phyloP scores from a whole-genome alignment of 2,888 invertebrate genomes.

The Azorinus chamasolen region DNA sequence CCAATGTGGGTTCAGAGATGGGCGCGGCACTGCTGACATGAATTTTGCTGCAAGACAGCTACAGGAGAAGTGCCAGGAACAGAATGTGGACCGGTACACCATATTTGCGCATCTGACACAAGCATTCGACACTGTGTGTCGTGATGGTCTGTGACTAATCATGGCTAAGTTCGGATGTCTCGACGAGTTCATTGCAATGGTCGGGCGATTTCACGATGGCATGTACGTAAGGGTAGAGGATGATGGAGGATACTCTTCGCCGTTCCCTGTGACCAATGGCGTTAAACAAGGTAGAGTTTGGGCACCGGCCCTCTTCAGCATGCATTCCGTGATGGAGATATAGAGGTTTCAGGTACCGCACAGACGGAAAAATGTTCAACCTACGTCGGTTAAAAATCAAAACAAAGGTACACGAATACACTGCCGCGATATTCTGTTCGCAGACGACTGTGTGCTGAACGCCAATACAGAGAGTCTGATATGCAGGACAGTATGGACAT shows the following conservation, averaged over 20 bases:
- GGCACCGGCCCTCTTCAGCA: background rate
- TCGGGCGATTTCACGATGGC: conserved; percentile 8
- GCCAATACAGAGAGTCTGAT: no score
- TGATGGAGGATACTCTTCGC: background rate
- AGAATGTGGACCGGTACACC: background rate
- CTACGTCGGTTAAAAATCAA: background rate
- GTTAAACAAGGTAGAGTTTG: no score
- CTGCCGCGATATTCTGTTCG: background rate
- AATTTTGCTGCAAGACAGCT: conserved; percentile 6
- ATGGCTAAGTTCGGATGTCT: background rate
- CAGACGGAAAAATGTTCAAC: background rate
- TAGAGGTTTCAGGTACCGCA: background rate
- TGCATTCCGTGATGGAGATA: background rate
- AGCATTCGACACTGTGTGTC: conserved; percentile 4
- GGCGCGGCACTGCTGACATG: conserved; percentile 1
- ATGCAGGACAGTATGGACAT: background rate
- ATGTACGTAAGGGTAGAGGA: conserved; percentile 1
- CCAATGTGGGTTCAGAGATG: background rate
- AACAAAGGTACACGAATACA: background rate
- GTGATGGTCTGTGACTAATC: background rate
- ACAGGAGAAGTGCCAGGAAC: conserved; percentile 4
- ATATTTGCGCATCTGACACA: background rate
- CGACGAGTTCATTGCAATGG: background rate
- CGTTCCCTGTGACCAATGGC: no score
- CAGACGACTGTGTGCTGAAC: no score